Conservation (phyloP, 2,113 vertebrate species). For the Platichthys stellatus region DNA sequence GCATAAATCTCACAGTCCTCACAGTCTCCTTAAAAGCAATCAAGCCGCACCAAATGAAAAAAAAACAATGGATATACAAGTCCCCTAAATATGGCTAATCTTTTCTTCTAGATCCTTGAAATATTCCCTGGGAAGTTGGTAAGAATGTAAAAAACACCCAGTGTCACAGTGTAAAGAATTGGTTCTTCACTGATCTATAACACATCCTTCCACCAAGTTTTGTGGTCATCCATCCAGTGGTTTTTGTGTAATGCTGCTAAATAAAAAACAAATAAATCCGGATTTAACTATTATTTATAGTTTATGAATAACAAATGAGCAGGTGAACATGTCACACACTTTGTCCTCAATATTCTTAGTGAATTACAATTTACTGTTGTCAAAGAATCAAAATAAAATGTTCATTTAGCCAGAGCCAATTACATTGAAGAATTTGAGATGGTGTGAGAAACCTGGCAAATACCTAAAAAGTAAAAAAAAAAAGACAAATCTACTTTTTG, state of each 20-base stretch:
- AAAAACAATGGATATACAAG: background rate
- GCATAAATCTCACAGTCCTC: too few species aligned
- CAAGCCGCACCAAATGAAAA: background rate
- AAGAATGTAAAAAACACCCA: too few species aligned
- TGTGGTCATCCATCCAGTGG: too few species aligned
- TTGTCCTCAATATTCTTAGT: background rate
- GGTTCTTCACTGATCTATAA: too few species aligned
- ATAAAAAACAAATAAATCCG: background rate
- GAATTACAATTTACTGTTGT: background rate
- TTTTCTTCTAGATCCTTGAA: too few species aligned
- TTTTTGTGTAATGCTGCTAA: background rate
- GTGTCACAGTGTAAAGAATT: too few species aligned
- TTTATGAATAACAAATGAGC: too few species aligned
- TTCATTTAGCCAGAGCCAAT: background rate
- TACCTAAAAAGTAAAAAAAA: too few species aligned
- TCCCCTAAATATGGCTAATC: too few species aligned
- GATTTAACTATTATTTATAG: too few species aligned
- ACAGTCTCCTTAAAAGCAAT: background rate
- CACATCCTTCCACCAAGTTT: too few species aligned
- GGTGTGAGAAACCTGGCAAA: background rate
- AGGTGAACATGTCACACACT: background rate
- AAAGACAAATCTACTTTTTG: background rate
- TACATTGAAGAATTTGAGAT: background rate
- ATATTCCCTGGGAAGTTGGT: too few species aligned
- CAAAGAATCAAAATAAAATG: background rate